Percentiles rank a stretch among this genome's conserved stretches.
Conservation (phyloP, 2,888 invertebrate species). For the Hyles lineata region DNA sequence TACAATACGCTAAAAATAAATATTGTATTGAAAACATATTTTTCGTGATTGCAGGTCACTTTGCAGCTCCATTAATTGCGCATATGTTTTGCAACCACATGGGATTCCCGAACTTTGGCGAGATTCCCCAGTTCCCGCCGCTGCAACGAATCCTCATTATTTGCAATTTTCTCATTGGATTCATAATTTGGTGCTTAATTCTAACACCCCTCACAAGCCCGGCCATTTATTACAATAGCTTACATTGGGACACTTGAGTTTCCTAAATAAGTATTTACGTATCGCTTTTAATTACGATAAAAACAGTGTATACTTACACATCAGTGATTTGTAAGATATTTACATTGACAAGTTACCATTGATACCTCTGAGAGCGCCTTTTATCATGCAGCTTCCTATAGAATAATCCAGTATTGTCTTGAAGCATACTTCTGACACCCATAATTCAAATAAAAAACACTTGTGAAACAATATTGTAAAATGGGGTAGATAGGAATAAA, state of each 20-base stretch:
- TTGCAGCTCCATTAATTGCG: constrained; percentile 93
- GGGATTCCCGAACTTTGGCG: constrained; percentile 96
- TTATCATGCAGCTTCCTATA: background rate
- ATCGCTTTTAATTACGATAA: background rate
- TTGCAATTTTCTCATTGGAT: constrained; percentile 89
- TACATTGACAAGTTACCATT: constrained; percentile 10
- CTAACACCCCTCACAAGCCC: constrained; percentile 91
- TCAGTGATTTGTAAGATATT: constrained; percentile 10
- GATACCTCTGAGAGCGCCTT: background rate
- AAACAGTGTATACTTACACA: background rate
- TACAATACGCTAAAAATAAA: too few relatives aligned
- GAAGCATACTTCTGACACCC: background rate
- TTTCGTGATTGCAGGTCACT: constrained; percentile 88
- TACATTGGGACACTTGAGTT: constrained; percentile 82
- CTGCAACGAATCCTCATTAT: constrained; percentile 86
- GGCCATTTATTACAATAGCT: constrained; percentile 84
- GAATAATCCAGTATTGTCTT: background rate
- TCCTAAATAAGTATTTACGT: background rate
- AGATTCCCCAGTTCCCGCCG: constrained; percentile 67
- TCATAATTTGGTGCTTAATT: constrained; percentile 90
- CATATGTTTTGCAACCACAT: constrained; percentile 98
- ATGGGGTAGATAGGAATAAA: too few relatives aligned
- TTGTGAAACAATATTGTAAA: too few relatives aligned
- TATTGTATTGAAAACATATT: too few relatives aligned
- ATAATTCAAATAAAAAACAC: too few relatives aligned